Evolutionary conservation across 2,113 vertebrate species (phyloP).

Genomic region (Prolemur simus): DNA sequence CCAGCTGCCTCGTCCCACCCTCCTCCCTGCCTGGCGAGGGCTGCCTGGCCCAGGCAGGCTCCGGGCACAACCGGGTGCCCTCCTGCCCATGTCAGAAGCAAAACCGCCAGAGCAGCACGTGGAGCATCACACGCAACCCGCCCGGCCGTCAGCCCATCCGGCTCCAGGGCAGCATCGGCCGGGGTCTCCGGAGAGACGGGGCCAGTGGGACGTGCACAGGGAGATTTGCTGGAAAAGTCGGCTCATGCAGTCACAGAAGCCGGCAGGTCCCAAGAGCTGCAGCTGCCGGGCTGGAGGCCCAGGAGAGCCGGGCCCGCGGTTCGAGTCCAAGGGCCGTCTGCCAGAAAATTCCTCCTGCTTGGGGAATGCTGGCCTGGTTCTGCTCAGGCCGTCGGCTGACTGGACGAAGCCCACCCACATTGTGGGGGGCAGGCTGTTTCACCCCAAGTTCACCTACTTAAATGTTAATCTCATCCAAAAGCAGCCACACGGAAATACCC

Average conservation of each 20-base stretch:
- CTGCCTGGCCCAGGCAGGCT: background rate
- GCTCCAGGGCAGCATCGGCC: accelerated
- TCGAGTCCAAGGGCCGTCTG: background rate
- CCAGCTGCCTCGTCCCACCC: background rate
- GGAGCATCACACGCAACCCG: accelerated
- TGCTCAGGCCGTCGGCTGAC: accelerated
- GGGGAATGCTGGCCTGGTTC: accelerated
- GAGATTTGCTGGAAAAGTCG: background rate
- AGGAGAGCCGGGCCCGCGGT: accelerated
- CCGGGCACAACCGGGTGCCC: background rate
- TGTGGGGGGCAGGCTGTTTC: background rate
- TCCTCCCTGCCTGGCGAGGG: background rate
- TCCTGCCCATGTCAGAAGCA: accelerated
- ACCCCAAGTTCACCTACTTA: accelerated
- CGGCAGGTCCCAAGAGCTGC: background rate
- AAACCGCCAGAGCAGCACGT: too few relatives aligned
- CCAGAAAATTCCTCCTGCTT: background rate
- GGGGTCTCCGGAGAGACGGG: background rate
- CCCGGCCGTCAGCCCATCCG: accelerated
- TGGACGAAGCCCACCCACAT: too few relatives aligned
- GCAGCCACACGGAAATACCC: background rate
- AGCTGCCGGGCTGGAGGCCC: too few relatives aligned
- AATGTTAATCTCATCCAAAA: background rate
- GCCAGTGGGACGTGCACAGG: background rate
- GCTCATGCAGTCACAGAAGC: background rate